These are phyloP conservation scores for Palythoa heliodiscus DNA, from an alignment of 92 coral and sea anemone genomes.

Conservation along the genomic window DNA sequence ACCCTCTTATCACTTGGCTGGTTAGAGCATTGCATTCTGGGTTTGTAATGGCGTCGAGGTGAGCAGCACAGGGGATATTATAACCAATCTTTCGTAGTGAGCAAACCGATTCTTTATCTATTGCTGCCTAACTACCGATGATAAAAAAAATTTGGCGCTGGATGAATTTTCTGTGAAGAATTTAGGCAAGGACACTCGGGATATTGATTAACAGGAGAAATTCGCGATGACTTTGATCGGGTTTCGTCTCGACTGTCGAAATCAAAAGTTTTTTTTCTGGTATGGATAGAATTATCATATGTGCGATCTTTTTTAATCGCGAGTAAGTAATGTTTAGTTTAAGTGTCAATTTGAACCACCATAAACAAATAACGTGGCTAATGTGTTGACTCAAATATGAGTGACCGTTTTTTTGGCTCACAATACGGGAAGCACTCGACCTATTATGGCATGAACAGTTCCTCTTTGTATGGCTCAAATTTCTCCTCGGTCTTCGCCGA, in stretches of 20 bases:
- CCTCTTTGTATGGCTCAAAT: slow-evolving; percentile 90
- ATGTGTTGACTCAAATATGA: slow-evolving; percentile 51
- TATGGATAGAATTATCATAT: slow-evolving; percentile 13
- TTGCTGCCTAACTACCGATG: not conserved
- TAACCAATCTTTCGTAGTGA: not conserved
- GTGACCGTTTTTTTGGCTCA: slow-evolving; percentile 57
- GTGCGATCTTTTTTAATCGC: slow-evolving; percentile 13
- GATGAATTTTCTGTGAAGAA: not conserved
- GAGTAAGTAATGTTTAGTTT: slow-evolving; percentile 6
- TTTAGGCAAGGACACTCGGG: not conserved
- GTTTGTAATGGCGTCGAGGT: slow-evolving; percentile 66
- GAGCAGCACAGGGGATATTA: not conserved
- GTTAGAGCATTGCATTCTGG: slow-evolving; percentile 46
- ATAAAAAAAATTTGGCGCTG: not conserved
- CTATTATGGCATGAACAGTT: slow-evolving; percentile 82
- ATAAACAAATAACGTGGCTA: not conserved
- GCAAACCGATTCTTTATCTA: not conserved
- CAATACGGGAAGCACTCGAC: slow-evolving; percentile 61
- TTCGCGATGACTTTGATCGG: slow-evolving; percentile 25
- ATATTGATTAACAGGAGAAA: slow-evolving; percentile 3
- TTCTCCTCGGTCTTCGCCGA: slow-evolving; percentile 96
- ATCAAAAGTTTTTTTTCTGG: slow-evolving; percentile 8
- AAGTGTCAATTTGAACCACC: not conserved
- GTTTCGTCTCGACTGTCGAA: slow-evolving; percentile 13
- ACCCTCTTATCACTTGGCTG: not conserved